These are phyloP conservation scores for Vulpes ferrilata DNA, from an alignment of 2,113 vertebrate genomes.

Conservation along the genomic window DNA sequence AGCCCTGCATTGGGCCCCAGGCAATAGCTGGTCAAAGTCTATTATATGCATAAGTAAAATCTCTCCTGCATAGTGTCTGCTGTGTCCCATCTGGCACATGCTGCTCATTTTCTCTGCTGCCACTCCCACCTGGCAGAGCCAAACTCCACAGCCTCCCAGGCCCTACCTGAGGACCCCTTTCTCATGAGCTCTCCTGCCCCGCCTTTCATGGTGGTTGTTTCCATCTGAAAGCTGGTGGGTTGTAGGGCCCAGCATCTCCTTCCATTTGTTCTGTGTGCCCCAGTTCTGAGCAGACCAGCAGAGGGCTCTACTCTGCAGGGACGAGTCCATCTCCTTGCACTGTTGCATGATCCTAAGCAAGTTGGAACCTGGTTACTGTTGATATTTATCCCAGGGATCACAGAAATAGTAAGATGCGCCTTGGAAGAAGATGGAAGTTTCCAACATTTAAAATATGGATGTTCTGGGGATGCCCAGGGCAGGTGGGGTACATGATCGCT, in stretches of 20 bases:
- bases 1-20: background rate
- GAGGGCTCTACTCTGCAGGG: background rate
- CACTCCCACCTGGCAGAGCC: background rate
- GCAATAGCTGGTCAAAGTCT: background rate
- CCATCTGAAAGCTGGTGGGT: background rate
- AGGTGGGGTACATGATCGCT: fast-evolving
- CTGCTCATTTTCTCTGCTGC: background rate
- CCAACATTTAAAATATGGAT: fast-evolving
- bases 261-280: fast-evolving
- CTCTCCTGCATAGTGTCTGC: background rate
- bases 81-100: fast-evolving
- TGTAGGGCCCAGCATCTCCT: too few species aligned
- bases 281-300: fast-evolving
- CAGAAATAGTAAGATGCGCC: background rate
- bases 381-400: background rate
- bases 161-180: fast-evolving
- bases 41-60: fast-evolving
- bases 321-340: fast-evolving
- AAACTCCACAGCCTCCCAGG: too few species aligned
- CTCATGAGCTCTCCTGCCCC: background rate
- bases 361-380: fast-evolving
- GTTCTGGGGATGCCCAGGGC: background rate
- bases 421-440: too few species aligned
- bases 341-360: fast-evolving
- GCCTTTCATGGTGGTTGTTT: background rate